phyloP scores from a whole-genome alignment of 1,140 invertebrate genomes.

The Sminthurinus signatus region DNA sequence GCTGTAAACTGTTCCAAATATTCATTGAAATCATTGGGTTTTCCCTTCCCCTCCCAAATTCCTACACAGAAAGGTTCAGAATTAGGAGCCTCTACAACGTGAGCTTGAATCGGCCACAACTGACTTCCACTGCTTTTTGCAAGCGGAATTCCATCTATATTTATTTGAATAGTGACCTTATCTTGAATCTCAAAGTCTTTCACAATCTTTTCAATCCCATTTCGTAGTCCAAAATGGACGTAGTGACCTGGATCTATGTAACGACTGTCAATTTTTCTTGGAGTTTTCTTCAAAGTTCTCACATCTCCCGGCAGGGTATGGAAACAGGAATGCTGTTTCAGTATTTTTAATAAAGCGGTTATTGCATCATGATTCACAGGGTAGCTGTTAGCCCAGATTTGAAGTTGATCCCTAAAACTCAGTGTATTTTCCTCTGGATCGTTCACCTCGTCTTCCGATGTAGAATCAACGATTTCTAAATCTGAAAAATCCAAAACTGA shows the following conservation, averaged over 20 bases:
- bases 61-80: constrained; percentile 1
- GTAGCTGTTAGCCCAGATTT: too few species aligned
- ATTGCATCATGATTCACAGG: too few species aligned
- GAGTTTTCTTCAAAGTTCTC: constrained; percentile 2
- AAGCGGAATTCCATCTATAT: constrained; percentile 10
- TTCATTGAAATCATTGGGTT: neutral
- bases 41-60: neutral
- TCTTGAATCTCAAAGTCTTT: constrained; percentile 14
- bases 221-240: neutral
- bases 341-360: too few species aligned
- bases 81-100: neutral
- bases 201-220: constrained; percentile 12
- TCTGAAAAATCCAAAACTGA: too few species aligned
- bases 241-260: neutral
- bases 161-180: neutral
- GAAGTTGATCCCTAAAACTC: too few species aligned
- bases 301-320: neutral
- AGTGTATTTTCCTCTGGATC: too few species aligned
- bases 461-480: too few species aligned
- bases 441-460: too few species aligned
- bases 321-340: too few species aligned
- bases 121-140: neutral
- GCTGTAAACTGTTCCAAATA: neutral
- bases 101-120: constrained; percentile 1
- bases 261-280: neutral